phyloP scores from a whole-genome alignment of 2,797 vertebrate genomes.

The Delichon dasypus region DNA sequence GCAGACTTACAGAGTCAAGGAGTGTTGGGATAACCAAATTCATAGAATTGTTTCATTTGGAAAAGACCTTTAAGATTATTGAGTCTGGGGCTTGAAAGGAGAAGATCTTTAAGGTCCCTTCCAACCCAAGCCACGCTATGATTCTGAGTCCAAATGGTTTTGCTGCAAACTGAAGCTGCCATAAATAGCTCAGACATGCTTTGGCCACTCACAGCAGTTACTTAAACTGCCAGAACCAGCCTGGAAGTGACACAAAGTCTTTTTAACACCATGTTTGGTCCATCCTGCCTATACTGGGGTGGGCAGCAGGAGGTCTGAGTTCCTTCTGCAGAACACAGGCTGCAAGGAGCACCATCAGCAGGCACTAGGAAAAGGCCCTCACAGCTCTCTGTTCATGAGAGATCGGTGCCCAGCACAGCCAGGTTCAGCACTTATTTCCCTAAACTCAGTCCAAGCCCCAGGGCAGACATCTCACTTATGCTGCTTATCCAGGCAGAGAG shows the following conservation, averaged over 20 bases:
- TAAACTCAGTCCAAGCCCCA: not conserved
- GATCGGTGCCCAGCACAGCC: rapidly evolving
- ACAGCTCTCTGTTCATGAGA: not conserved
- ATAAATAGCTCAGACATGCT: not conserved
- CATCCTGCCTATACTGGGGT: not conserved
- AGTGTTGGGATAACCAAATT: not conserved
- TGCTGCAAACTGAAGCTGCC: not conserved
- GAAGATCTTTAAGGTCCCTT: not conserved
- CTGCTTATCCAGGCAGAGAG: not conserved
- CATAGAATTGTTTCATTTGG: not conserved
- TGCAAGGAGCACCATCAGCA: not conserved
- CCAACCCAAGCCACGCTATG: not conserved
- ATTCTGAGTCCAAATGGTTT: not conserved
- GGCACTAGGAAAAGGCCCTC: not conserved
- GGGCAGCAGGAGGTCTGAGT: not conserved
- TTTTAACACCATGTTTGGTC: not conserved
- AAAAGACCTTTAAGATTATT: not conserved
- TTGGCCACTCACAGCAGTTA: not conserved
- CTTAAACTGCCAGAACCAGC: not conserved
- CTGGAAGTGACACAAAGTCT: not conserved
- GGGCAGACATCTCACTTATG: not conserved
- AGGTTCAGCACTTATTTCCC: not conserved
- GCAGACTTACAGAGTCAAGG: not conserved
- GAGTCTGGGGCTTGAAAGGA: not conserved
- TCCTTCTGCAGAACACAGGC: rapidly evolving